Base-by-base conservation (phyloP, 2,888 invertebrate species). In the Harpalus rubripes region DNA sequence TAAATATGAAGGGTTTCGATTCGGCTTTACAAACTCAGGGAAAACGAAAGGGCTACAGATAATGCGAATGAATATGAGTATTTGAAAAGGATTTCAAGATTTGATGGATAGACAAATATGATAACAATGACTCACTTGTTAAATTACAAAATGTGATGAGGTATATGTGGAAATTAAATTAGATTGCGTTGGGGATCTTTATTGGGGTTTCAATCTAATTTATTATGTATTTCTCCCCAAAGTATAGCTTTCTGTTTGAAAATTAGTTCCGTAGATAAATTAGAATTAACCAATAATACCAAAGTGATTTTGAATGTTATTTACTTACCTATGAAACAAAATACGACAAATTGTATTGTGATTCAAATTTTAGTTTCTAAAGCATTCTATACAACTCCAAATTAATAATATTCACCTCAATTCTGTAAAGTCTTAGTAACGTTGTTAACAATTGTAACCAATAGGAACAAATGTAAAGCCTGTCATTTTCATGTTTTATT, bases 1-100 rank as follows among this genome's bases (percentile, higher is more conserved):
- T 74, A 74, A 74, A 74, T 44, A 74, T 74, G 44, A 44, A 74
- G 72, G 72, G 72, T 74, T 74, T 26, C 63, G 68, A n/a, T 68
- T 68, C n/a, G 7, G 63, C 7, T 63, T 22, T 22, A 22, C 22
- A 18, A 7, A 63, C 18, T 8, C 15, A 63, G 22, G 63, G 22
- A 63, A 18, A 63, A 12, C 1, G 32, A 39, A 39, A 26, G 68
- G 32, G 44, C 44, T n/a, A 22, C 22, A 22, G 63, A 63, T 63
- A 61, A 61, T 63, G 12, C 22, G 22, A 7, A 26, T 10, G 63
- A 63, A 63, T 68, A 39, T 68, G 15, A 39, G n/a, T 68, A 68
- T 68, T 68, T 68, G 68, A 68, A 68, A 65, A 68, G 68, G 68
- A 68, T 68, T 68, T 32, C 12, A 15, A 68, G 39, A 68, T 68